Evolutionary conservation across 2,113 vertebrate species (phyloP).

Genomic region (Platysternon megacephalum): DNA sequence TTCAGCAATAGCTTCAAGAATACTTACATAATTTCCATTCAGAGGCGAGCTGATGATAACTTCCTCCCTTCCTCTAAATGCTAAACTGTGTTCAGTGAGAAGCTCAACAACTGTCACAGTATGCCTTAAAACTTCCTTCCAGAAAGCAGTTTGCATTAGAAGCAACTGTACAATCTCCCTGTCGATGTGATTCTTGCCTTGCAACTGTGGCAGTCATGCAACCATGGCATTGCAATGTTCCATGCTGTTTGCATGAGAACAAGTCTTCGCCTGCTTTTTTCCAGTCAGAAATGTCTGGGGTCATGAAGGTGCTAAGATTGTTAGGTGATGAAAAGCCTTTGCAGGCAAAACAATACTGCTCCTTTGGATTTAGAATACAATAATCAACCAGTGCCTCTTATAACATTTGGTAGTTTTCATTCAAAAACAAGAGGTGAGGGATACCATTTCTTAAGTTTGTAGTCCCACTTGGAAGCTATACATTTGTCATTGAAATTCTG

Average conservation of each 20-base stretch:
- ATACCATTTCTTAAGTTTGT: background rate
- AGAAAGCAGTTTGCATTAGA: background rate
- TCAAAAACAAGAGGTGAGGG: background rate
- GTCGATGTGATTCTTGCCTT: background rate
- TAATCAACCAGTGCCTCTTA: background rate
- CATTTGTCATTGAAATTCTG: background rate
- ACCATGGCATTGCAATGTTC: background rate
- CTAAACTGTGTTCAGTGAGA: background rate
- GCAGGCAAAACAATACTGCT: background rate
- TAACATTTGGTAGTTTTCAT: background rate
- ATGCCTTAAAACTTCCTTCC: background rate
- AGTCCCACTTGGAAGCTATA: background rate
- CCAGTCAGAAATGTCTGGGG: background rate
- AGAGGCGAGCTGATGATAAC: background rate
- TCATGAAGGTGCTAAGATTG: background rate
- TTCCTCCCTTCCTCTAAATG: background rate
- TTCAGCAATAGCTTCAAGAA: background rate
- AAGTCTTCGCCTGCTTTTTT: background rate
- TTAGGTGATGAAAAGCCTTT: background rate
- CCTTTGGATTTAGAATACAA: background rate
- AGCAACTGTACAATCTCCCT: background rate
- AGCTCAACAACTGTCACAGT: background rate
- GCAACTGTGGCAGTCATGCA: background rate
- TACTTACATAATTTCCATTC: background rate
- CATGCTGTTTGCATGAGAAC: background rate